Evolutionary conservation across 1,140 invertebrate species (phyloP).

Genomic region (Mercenaria mercenaria): DNA sequence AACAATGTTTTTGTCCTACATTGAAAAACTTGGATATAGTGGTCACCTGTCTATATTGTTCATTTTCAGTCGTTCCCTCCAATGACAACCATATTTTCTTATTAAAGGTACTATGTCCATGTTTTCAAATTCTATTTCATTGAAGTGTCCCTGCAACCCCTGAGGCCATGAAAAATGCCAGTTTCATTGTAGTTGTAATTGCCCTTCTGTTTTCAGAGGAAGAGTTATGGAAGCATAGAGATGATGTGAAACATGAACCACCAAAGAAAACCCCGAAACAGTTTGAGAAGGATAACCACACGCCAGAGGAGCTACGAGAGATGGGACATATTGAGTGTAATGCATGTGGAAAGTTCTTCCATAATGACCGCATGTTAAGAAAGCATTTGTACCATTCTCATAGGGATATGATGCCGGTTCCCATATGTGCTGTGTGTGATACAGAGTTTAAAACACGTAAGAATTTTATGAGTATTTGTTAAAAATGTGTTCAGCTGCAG

Average conservation of each 20-base stretch:
- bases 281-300: not conserved
- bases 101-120: too few relatives aligned
- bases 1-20: too few relatives aligned
- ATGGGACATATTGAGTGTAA: slow-evolving; percentile 36
- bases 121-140: too few relatives aligned
- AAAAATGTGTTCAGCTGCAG: too few relatives aligned
- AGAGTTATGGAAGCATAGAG: slow-evolving; percentile 1
- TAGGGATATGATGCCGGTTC: not conserved
- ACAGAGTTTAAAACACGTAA: slow-evolving; percentile 31
- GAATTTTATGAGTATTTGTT: not conserved
- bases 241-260: slow-evolving; percentile 38
- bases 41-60: too few relatives aligned
- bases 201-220: not conserved
- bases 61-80: too few relatives aligned
- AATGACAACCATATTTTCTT: too few relatives aligned
- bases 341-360: slow-evolving; percentile 9
- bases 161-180: too few relatives aligned
- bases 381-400: slow-evolving; percentile 18
- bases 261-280: slow-evolving; percentile 5
- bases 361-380: not conserved
- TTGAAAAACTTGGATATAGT: too few relatives aligned
- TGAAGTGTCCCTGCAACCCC: too few relatives aligned
- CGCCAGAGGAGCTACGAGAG: slow-evolving; percentile 6
- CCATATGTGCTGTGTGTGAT: slow-evolving; percentile 12
- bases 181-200: too few relatives aligned